Evolutionary conservation across 2,113 vertebrate genomes (phyloP), one percentile per base, ranked within the genome.

Genomic region (Perca schrenkii): DNA sequence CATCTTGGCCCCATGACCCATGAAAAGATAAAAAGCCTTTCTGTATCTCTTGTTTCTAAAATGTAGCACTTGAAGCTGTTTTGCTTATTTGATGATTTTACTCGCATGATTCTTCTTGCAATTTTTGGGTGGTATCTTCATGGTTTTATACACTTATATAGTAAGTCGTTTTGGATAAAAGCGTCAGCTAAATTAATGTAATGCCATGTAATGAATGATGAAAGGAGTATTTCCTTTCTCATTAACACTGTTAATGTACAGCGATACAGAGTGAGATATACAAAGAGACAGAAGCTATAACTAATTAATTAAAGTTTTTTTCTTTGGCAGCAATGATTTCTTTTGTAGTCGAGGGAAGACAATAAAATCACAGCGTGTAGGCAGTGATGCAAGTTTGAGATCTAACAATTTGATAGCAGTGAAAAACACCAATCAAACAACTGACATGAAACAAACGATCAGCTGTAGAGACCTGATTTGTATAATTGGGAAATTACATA

Each of bases 351-450:
- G 22, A 31, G 58, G 25, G 52, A 56, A 58, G 77, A 74, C 73
- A 49, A 34, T 34, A 34, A 34, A 54, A 8, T 43, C 8, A 21
- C 60, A 74, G 82, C 19, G 0, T 46, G 66, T 53, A 49, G 62
- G 56, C 21, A 0, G 19, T 73, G 81, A 77, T 74, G 68, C 73
- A 77, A 73, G 73, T 47, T 64, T 80, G 52, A 84, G 5, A 52
- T 77, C 61, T 15, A 17, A 46, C 58, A 8, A 8, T 72, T 53
- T 69, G 68, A 76, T 60, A 74, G 64, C 34, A 34, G 34, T 34
- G 34, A 34, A 76, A 71, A 61, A 70, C 54, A n/a, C 46, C 2
- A 3, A 75, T 73, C 49, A 67, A 77, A 86, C 53, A 74, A 19
- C 65, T 17, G 57, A 46, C 21, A 58, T n/a, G 46, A 68, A 36